Evolutionary conservation across 2,113 vertebrate species (phyloP).

Genomic region (Odobenus rosmarus): DNA sequence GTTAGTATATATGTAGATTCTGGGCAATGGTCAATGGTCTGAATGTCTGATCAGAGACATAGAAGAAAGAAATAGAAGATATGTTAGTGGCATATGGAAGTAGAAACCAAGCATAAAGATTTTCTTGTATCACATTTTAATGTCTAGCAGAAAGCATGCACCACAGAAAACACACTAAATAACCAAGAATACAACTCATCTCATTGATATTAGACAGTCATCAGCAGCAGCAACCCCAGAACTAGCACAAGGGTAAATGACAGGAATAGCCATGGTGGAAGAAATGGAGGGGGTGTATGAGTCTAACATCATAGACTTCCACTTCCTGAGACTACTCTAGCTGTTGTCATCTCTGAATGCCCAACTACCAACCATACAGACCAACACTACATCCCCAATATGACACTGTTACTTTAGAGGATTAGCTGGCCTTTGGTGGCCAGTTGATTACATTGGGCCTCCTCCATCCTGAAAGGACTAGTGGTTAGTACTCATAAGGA

Average conservation of each 20-base stretch:
- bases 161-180: background rate
- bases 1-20: background rate
- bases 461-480: background rate
- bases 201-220: background rate
- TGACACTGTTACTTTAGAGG: background rate
- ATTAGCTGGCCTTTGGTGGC: background rate
- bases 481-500: background rate
- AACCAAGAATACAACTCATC: background rate
- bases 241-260: background rate
- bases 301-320: background rate
- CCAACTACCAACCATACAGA: background rate
- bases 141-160: background rate
- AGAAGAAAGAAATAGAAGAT: background rate
- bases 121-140: background rate
- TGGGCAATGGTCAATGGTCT: background rate
- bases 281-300: background rate
- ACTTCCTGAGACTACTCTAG: background rate
- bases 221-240: background rate
- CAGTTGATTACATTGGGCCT: background rate
- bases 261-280: background rate
- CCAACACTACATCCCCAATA: background rate
- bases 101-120: background rate
- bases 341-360: background rate
- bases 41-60: background rate
- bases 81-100: background rate